These are phyloP conservation scores for Apogon hyalosoma DNA, from an alignment of 2,797 vertebrate genomes.

Conservation along the genomic window DNA sequence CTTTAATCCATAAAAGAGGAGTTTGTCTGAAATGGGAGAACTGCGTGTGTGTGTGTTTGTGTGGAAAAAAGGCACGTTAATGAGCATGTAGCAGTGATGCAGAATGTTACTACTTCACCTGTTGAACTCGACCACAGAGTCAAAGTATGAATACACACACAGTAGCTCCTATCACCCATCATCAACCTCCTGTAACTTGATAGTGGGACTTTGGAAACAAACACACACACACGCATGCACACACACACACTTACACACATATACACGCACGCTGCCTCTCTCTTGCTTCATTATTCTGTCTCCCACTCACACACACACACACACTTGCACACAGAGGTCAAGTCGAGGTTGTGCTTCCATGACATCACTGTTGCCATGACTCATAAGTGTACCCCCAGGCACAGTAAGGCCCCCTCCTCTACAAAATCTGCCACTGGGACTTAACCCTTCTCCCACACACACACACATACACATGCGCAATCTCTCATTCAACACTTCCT, in stretches of 20 bases:
- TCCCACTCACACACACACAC: slow-evolving; percentile 21
- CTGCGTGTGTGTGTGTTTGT: background rate
- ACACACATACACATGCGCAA: slow-evolving; percentile 11
- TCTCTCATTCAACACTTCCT: slow-evolving; percentile 48
- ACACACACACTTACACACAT: slow-evolving; percentile 29
- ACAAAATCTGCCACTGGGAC: slow-evolving; percentile 48
- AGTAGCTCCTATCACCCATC: slow-evolving; percentile 34
- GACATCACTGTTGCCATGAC: slow-evolving; percentile 84
- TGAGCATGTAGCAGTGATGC: slow-evolving; percentile 46
- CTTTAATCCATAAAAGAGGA: slow-evolving; percentile 48
- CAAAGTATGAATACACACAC: slow-evolving; percentile 49
- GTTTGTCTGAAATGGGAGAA: slow-evolving; percentile 29
- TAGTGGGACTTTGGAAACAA: slow-evolving; percentile 13
- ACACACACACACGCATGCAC: slow-evolving; percentile 27
- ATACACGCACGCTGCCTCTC: slow-evolving; percentile 18
- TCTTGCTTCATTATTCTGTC: slow-evolving; percentile 42
- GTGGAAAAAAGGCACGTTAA: slow-evolving; percentile 13
- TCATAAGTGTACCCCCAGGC: slow-evolving; percentile 73
- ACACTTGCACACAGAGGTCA: slow-evolving; percentile 63
- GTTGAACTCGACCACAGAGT: slow-evolving; percentile 48
- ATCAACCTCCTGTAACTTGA: slow-evolving; percentile 63
- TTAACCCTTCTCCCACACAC: slow-evolving; percentile 18
- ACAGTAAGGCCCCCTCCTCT: slow-evolving; percentile 57
- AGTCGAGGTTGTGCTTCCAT: slow-evolving; percentile 78
- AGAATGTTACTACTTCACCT: slow-evolving; percentile 57